These are phyloP conservation scores for Macquaria ambigua DNA, from an alignment of 2,113 vertebrate genomes.

Conservation along the genomic window DNA sequence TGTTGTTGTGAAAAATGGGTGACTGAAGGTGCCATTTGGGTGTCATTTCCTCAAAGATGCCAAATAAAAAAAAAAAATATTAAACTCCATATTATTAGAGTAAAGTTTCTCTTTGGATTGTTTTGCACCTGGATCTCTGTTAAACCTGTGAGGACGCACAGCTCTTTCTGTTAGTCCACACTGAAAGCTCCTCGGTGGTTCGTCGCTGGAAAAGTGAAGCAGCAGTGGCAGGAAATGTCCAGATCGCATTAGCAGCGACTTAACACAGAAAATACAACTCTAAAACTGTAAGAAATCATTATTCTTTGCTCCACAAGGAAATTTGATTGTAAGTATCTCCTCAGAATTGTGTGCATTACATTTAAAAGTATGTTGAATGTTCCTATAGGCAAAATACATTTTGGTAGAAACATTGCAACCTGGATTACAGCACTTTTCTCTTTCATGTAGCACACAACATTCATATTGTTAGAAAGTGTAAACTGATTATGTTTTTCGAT, in stretches of 20 bases:
- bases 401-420: no score
- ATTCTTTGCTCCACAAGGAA: not conserved
- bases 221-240: not conserved
- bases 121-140: not conserved
- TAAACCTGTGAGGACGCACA: not conserved
- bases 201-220: not conserved
- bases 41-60: not conserved
- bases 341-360: not conserved
- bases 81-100: not conserved
- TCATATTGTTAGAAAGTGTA: not conserved
- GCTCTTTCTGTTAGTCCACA: not conserved
- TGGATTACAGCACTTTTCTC: not conserved
- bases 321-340: not conserved
- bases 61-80: not conserved
- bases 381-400: not conserved
- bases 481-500: not conserved
- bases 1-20: not conserved
- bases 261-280: not conserved
- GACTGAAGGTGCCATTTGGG: not conserved
- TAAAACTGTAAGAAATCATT: not conserved
- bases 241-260: not conserved
- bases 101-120: not conserved
- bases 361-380: not conserved
- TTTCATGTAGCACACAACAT: not conserved
- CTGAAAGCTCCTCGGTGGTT: not conserved